Percentiles rank a stretch among this genome's conserved stretches.
Conservation (phyloP, 1,140 invertebrate genomes). For the Aporrectodea caliginosa region DNA sequence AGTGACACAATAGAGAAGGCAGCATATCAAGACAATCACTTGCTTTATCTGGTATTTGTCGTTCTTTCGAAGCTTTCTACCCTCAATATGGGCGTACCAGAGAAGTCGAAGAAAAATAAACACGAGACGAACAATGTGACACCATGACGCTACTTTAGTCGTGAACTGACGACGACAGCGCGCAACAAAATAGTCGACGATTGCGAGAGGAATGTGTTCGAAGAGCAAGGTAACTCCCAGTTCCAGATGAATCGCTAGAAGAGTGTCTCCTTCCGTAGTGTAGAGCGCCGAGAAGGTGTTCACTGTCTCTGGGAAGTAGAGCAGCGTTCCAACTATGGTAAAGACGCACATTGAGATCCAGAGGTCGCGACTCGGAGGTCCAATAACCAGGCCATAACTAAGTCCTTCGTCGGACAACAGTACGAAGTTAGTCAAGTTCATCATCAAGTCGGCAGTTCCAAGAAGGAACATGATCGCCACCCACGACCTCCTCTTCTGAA, state of each 20-base stretch:
- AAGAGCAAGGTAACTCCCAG: slow-evolving; percentile 20
- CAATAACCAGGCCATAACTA: slow-evolving; percentile 20
- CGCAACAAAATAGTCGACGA: slow-evolving; percentile 22
- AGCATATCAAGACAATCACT: slow-evolving; percentile 10
- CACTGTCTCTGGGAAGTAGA: slow-evolving; percentile 19
- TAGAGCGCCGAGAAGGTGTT: slow-evolving; percentile 26
- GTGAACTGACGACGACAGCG: slow-evolving; percentile 11
- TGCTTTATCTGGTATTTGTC: slow-evolving; percentile 15
- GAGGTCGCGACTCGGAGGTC: slow-evolving; percentile 7
- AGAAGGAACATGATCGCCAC: slow-evolving; percentile 19
- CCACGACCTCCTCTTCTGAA: no score
- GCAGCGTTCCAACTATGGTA: slow-evolving; percentile 12
- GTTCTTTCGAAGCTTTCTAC: slow-evolving; percentile 21
- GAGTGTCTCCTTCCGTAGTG: background rate
- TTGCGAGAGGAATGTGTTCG: slow-evolving; percentile 25
- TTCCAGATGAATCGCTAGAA: slow-evolving; percentile 22
- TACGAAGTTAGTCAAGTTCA: slow-evolving; percentile 34
- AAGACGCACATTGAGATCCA: slow-evolving; percentile 21
- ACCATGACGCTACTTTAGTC: slow-evolving; percentile 11
- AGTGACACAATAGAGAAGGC: slow-evolving; percentile 16
- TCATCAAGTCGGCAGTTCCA: slow-evolving; percentile 30
- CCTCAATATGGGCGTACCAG: slow-evolving; percentile 33
- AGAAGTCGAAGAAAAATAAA: slow-evolving; percentile 25
- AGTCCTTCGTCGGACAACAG: slow-evolving; percentile 1
- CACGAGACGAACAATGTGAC: slow-evolving; percentile 14